phyloP scores from a whole-genome alignment of 2,113 vertebrate species.

The Nestor notabilis region DNA sequence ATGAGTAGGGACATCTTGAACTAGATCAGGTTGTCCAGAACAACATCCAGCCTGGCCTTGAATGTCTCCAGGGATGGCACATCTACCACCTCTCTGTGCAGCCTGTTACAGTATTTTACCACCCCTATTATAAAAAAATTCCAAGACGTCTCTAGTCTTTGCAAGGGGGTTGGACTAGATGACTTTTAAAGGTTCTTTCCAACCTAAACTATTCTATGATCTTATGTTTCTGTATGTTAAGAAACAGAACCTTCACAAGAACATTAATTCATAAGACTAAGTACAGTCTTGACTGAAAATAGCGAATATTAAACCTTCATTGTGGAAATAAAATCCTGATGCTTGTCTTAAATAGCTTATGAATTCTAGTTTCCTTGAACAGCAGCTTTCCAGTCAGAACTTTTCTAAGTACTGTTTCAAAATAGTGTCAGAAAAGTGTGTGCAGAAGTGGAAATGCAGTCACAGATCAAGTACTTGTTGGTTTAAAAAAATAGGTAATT shows the following conservation, averaged over 20 bases:
- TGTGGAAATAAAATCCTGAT: background rate
- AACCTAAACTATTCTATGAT: background rate
- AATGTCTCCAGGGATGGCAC: background rate
- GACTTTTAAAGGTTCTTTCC: background rate
- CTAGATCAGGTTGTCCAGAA: background rate
- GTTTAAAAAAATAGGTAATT: background rate
- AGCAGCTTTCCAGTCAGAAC: background rate
- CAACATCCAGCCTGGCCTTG: background rate
- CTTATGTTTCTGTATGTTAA: background rate
- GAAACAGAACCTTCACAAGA: background rate
- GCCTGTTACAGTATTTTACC: background rate
- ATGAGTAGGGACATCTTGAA: background rate
- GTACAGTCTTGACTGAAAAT: background rate
- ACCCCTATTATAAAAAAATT: background rate
- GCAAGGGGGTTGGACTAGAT: rapidly evolving
- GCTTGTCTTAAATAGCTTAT: background rate
- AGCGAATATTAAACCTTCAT: background rate
- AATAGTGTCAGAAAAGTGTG: background rate
- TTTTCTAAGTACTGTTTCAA: background rate
- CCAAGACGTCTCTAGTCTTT: background rate
- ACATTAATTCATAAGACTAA: background rate
- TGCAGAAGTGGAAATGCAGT: background rate
- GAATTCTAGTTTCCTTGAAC: background rate
- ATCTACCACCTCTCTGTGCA: background rate
- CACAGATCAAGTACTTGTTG: background rate